phyloP scores from a whole-genome alignment of 2,113 vertebrate species.

The Dromaius novaehollandiae region DNA sequence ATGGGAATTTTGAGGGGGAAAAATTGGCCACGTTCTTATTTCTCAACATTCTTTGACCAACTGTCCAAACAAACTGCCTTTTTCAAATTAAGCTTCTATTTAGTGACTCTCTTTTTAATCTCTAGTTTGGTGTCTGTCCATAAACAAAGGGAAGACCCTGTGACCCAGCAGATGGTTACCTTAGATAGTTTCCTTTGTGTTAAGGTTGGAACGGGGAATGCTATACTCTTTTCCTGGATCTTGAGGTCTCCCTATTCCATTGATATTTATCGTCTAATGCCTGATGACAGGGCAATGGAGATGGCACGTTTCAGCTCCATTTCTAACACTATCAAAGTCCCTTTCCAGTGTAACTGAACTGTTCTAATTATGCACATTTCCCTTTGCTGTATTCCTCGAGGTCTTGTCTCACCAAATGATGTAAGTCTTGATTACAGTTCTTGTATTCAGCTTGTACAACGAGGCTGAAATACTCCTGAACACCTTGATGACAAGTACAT shows the following conservation, averaged over 20 bases:
- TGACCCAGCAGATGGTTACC: not conserved
- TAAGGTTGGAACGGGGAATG: not conserved
- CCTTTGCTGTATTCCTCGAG: conserved; percentile 67
- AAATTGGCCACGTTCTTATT: not conserved
- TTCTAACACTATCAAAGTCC: conserved; percentile 44
- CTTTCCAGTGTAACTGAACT: conserved; percentile 47
- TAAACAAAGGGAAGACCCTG: not conserved
- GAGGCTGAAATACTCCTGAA: conserved; percentile 51
- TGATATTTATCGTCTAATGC: conserved; percentile 45
- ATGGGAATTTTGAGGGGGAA: not conserved
- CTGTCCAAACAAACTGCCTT: not conserved
- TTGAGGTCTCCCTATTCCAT: not conserved
- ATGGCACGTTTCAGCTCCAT: conserved; percentile 24
- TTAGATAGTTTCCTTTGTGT: not conserved
- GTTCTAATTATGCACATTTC: conserved; percentile 71
- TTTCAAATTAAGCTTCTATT: not conserved
- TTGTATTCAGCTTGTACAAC: conserved; percentile 62
- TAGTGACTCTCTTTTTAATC: not conserved
- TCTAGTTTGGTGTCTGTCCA: not conserved
- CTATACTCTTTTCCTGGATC: not conserved
- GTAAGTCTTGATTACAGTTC: conserved; percentile 72
- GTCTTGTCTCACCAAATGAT: conserved; percentile 67
- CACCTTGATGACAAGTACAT: conserved; percentile 74
- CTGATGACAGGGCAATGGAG: conserved; percentile 47
- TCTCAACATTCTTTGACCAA: not conserved